Conservation (phyloP, 2,113 vertebrate species). For the Lamprologus sp. region DNA sequence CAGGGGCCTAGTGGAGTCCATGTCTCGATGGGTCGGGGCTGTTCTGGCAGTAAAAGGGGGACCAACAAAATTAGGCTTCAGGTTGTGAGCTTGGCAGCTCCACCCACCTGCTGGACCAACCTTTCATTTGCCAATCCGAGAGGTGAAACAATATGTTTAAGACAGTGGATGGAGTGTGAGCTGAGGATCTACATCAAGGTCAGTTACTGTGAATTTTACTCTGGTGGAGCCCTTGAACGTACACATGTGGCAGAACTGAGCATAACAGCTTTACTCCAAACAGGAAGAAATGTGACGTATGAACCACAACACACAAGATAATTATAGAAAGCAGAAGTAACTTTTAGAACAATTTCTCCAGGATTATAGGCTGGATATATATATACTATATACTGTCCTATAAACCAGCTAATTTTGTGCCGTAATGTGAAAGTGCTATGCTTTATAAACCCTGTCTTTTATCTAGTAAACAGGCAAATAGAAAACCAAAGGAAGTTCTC, state of each 20-base stretch:
- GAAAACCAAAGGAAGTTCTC: neutral
- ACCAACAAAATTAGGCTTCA: neutral
- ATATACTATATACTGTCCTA: neutral
- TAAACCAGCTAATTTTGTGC: neutral
- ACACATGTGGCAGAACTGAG: neutral
- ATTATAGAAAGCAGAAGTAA: neutral
- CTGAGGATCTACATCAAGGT: neutral
- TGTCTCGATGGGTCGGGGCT: neutral
- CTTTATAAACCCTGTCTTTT: neutral
- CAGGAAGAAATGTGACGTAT: accelerated
- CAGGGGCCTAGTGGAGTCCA: neutral
- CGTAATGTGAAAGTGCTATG: neutral
- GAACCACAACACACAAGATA: neutral
- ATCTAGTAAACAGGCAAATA: neutral
- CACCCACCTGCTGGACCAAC: neutral
- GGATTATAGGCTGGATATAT: neutral
- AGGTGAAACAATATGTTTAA: neutral
- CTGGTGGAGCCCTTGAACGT: neutral
- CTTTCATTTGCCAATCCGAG: neutral
- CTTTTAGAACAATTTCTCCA: neutral
- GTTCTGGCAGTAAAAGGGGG: neutral
- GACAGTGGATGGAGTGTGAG: neutral
- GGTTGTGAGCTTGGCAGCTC: neutral
- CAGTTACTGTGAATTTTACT: neutral
- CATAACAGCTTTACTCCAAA: neutral